These are phyloP conservation scores for Clusia tigrina DNA, from an alignment of 2,888 invertebrate species.

Conservation along the genomic window DNA sequence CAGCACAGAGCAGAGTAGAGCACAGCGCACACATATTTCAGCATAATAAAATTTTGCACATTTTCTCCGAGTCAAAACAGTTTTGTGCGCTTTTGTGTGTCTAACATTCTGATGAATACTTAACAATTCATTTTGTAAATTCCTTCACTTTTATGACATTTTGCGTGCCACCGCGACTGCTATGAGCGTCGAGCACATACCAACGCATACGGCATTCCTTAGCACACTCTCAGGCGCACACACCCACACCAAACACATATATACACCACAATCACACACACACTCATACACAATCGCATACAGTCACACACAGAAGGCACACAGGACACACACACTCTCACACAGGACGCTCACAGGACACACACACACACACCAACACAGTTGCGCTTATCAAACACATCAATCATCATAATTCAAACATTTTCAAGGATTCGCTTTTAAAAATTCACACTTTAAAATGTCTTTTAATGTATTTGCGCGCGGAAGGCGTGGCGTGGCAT, in stretches of 20 bases:
- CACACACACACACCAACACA: not conserved
- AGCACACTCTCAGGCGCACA: not conserved
- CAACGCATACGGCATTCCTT: not conserved
- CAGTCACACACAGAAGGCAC: conserved; percentile 29
- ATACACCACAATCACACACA: not conserved
- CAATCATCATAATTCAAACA: conserved; percentile 4
- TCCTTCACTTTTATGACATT: conserved; percentile 43
- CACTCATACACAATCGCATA: not conserved
- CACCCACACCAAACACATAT: not conserved
- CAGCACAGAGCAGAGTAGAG: too few relatives aligned
- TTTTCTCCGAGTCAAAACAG: not conserved
- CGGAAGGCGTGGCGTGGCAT: not conserved
- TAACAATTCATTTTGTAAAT: conserved; percentile 49
- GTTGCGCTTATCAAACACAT: not conserved
- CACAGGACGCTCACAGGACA: too few relatives aligned
- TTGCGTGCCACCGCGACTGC: conserved; percentile 30
- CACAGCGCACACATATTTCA: not conserved
- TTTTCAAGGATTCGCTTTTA: conserved; percentile 2
- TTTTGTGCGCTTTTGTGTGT: conserved; percentile 8
- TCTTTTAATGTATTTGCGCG: not conserved
- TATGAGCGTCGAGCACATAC: conserved; percentile 13
- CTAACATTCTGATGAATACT: conserved; percentile 39
- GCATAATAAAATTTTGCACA: conserved; percentile 1
- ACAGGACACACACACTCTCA: conserved; percentile 2
- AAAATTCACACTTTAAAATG: not conserved